Evolutionary conservation across 2,888 invertebrate species (phyloP).

Genomic region (Sarcophaga carnaria): DNA sequence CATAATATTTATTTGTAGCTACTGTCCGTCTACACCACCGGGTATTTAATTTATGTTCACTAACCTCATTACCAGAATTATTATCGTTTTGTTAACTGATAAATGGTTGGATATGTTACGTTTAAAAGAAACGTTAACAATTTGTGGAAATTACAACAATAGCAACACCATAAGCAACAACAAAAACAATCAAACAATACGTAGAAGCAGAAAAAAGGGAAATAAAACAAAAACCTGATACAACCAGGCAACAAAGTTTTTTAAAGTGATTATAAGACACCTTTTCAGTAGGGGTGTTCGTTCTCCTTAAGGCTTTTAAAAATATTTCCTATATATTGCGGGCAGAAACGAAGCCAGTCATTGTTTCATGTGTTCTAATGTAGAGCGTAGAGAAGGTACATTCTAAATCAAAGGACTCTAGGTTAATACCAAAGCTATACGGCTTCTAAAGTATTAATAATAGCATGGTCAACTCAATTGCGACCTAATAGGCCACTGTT

Average conservation of each 20-base stretch:
- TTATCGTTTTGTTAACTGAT: constrained; percentile 53
- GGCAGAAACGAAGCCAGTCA: too few relatives aligned
- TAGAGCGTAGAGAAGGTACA: too few relatives aligned
- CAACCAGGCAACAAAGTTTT: constrained; percentile 31
- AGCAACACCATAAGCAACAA: not conserved
- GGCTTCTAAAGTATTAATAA: too few relatives aligned
- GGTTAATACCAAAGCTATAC: too few relatives aligned
- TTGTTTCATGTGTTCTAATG: too few relatives aligned
- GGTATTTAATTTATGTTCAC: constrained; percentile 58
- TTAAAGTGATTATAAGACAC: constrained; percentile 13
- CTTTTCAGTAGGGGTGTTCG: constrained; percentile 17
- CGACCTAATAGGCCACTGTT: too few relatives aligned
- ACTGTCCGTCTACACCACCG: not conserved
- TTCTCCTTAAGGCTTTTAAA: not conserved
- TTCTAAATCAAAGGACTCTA: too few relatives aligned
- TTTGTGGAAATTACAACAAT: not conserved
- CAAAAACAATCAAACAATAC: not conserved
- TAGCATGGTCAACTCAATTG: too few relatives aligned
- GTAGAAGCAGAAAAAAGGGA: not conserved
- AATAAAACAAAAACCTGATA: constrained; percentile 21
- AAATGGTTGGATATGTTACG: constrained; percentile 24
- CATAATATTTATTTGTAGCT: constrained; percentile 69
- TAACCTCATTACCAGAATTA: constrained; percentile 60
- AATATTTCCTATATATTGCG: too few relatives aligned
- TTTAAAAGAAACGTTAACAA: not conserved